These are phyloP conservation scores for Crypturellus undulatus DNA, from an alignment of 2,113 vertebrate species.

Conservation along the genomic window DNA sequence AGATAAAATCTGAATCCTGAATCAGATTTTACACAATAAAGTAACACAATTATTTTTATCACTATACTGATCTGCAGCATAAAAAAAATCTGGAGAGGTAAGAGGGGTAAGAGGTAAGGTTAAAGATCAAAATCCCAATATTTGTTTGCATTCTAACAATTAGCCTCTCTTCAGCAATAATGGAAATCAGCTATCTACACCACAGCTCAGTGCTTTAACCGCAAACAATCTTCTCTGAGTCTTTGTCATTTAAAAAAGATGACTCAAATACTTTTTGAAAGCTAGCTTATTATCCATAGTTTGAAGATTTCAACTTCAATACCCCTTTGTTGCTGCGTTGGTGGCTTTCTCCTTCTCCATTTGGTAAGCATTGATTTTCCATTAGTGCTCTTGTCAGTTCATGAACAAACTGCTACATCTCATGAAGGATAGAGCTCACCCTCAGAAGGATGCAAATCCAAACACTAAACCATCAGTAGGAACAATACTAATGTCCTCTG, in stretches of 20 bases:
- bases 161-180: neutral
- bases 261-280: neutral
- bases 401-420: neutral
- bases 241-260: neutral
- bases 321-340: neutral
- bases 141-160: neutral
- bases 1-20: neutral
- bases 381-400: conserved; percentile 4
- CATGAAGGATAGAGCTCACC: neutral
- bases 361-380: conserved; percentile 36
- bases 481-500: neutral
- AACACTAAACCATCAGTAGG: neutral
- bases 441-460: neutral
- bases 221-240: neutral
- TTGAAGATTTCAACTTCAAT: neutral
- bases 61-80: neutral
- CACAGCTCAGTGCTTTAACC: neutral
- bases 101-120: neutral
- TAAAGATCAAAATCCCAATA: neutral
- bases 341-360: neutral
- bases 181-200: neutral
- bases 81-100: fast-evolving
- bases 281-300: neutral
- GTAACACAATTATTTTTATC: neutral
- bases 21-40: too few relatives aligned